Percentiles rank a stretch among this genome's conserved stretches.
Conservation (phyloP, 2,888 invertebrate genomes). For the Blomia tropicalis region DNA sequence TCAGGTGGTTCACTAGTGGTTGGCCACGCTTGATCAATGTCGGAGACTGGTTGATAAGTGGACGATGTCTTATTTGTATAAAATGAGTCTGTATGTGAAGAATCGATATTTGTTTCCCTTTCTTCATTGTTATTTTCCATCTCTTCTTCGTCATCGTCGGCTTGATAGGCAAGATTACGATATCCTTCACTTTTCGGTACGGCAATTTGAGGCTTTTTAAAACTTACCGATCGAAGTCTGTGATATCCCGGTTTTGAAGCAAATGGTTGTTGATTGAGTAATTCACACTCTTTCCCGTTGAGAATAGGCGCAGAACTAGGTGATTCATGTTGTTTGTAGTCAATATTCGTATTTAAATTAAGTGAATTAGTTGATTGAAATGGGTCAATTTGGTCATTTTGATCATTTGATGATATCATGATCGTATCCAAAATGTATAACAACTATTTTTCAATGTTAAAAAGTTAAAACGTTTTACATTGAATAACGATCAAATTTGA, state of each 20-base stretch:
- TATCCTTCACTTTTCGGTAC: background rate
- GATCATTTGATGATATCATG: too few relatives aligned
- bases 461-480: too few relatives aligned
- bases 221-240: conserved; percentile 3
- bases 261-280: background rate
- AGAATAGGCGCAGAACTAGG: background rate
- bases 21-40: background rate
- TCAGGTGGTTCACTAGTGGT: background rate
- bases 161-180: background rate
- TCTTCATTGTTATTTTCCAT: background rate
- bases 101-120: background rate
- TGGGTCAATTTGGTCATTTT: background rate
- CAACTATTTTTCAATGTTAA: too few relatives aligned
- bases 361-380: background rate
- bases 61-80: background rate
- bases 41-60: background rate
- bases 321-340: background rate
- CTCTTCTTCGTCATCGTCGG: background rate
- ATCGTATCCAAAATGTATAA: too few relatives aligned
- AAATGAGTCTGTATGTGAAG: background rate
- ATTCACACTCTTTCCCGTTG: background rate
- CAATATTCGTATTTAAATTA: too few relatives aligned
- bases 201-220: background rate
- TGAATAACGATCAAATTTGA: too few relatives aligned
- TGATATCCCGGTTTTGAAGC: background rate